A percentile compares a stretch with the other conserved stretches of the same genome.
Evolutionary conservation across 2,797 vertebrate species (phyloP).

Genomic region (Aeoliscus strigatus): DNA sequence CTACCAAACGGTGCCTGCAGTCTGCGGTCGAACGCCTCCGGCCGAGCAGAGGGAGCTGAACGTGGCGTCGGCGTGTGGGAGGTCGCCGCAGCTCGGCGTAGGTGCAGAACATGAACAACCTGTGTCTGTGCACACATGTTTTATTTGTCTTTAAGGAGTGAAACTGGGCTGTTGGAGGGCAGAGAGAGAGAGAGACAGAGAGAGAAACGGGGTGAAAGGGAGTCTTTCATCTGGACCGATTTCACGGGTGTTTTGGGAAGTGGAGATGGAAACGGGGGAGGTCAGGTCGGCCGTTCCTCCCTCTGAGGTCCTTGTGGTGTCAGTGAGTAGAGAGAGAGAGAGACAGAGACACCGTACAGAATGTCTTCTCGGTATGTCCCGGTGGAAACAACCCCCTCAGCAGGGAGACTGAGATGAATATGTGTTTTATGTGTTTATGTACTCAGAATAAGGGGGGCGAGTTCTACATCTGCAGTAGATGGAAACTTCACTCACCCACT

Average conservation of each 20-base stretch:
- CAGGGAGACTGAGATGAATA: constrained; percentile 28
- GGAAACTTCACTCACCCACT: constrained; percentile 2
- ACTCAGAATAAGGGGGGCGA: too few species aligned
- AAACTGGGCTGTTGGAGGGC: constrained; percentile 41
- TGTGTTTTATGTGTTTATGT: too few species aligned
- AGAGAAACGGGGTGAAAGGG: constrained; percentile 56
- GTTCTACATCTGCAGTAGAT: too few species aligned
- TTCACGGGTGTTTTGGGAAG: constrained; percentile 61
- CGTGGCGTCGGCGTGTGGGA: constrained; percentile 40
- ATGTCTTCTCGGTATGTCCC: constrained; percentile 51
- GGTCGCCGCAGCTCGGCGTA: constrained; percentile 53
- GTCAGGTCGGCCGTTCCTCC: constrained; percentile 35
- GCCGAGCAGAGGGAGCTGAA: constrained; percentile 19
- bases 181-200: constrained; percentile 14
- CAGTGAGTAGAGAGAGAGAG: constrained; percentile 31
- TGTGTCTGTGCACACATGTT: constrained; percentile 38
- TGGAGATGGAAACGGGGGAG: constrained; percentile 51
- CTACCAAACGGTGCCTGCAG: constrained; percentile 35
- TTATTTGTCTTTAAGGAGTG: constrained; percentile 56
- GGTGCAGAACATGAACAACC: constrained; percentile 60
- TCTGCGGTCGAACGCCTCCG: constrained; percentile 31
- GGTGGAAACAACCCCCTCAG: constrained; percentile 62
- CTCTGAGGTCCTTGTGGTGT: constrained; percentile 44
- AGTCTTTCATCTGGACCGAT: constrained; percentile 63
- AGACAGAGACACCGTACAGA: constrained; percentile 39